phyloP scores from a whole-genome alignment of 2,113 vertebrate genomes.

The Gobius niger region DNA sequence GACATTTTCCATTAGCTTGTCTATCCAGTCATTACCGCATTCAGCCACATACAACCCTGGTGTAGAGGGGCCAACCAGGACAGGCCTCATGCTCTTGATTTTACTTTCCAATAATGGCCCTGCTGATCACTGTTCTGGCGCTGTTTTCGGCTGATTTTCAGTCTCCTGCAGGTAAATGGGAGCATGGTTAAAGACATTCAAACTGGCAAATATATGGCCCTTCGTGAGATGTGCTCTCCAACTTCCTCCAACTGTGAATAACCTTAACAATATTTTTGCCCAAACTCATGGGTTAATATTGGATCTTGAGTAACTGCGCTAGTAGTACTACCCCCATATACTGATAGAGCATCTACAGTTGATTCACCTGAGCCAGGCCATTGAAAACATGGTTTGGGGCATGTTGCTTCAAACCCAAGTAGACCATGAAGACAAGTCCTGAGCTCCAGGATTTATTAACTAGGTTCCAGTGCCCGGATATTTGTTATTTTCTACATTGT shows the following conservation, averaged over 20 bases:
- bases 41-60: background rate
- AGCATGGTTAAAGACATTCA: conserved; percentile 17
- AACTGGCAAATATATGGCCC: background rate
- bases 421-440: too few species aligned
- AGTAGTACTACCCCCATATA: too few species aligned
- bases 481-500: too few species aligned
- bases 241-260: too few species aligned
- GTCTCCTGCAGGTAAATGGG: conserved; percentile 54
- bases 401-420: too few species aligned
- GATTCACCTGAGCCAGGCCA: background rate
- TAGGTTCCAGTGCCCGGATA: too few species aligned
- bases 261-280: too few species aligned
- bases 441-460: too few species aligned
- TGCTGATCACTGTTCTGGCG: conserved; percentile 29
- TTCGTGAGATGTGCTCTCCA: too few species aligned
- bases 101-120: conserved; percentile 51
- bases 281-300: too few species aligned
- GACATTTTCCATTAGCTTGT: conserved; percentile 1
- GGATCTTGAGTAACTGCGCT: too few species aligned
- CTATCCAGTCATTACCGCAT: background rate
- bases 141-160: conserved; percentile 43
- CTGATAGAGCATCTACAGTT: background rate
- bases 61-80: background rate
- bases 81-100: conserved; percentile 46
- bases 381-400: too few species aligned